Evolutionary conservation across 2,113 vertebrate genomes (phyloP).

Genomic region (Trogon melanurus): DNA sequence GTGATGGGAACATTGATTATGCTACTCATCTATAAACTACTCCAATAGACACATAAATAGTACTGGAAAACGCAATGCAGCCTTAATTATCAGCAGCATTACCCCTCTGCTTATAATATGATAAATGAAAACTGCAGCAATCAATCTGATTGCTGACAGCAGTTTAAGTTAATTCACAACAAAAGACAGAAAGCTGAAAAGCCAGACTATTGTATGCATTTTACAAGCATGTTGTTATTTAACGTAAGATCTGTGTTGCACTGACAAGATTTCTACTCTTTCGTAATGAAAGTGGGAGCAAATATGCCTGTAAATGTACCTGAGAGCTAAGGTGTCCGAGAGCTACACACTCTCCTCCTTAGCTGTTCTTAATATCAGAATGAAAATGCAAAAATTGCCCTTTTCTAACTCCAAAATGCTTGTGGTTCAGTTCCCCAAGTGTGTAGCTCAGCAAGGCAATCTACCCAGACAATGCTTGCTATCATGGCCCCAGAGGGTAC

Average conservation of each 20-base stretch:
- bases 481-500: background rate
- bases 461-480: background rate
- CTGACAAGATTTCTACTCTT: background rate
- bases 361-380: background rate
- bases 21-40: background rate
- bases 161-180: background rate
- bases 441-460: background rate
- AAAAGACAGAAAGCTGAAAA: background rate
- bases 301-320: background rate
- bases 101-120: background rate
- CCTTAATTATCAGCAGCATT: conserved; percentile 7
- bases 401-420: background rate
- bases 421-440: background rate
- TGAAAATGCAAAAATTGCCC: background rate
- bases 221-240: background rate
- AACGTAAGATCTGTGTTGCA: background rate
- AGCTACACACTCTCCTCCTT: background rate
- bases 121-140: background rate
- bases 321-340: background rate
- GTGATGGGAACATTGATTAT: conserved; percentile 23
- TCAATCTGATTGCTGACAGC: background rate
- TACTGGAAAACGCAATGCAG: background rate
- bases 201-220: fast-evolving
- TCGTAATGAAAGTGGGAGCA: background rate
- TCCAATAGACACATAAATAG: conserved; percentile 15